A percentile compares a stretch with the other conserved stretches of the same genome.
phyloP scores from a whole-genome alignment of 2,797 vertebrate species.

The Huso huso region DNA sequence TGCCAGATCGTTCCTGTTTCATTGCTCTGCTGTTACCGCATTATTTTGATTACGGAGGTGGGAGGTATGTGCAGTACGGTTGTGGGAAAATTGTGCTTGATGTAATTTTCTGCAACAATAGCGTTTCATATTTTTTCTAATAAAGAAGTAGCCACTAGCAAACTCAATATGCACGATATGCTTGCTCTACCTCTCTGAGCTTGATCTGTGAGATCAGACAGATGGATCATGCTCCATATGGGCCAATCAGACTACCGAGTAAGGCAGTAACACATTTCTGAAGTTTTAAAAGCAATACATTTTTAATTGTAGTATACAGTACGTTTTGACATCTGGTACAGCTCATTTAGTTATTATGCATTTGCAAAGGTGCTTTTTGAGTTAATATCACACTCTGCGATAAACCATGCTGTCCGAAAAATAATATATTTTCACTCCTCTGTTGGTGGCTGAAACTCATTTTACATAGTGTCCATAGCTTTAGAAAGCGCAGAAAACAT shows the following conservation, averaged over 20 bases:
- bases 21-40: not conserved
- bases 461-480: not conserved
- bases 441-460: constrained; percentile 3
- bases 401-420: no score
- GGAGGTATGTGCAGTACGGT: not conserved
- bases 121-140: not conserved
- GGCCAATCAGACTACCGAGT: not conserved
- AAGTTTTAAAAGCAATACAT: no score
- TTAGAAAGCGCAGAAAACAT: not conserved
- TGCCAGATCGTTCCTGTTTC: not conserved
- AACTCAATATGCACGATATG: not conserved
- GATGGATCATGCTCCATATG: not conserved
- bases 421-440: not conserved
- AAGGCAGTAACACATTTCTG: no score
- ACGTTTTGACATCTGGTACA: no score
- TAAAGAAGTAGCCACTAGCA: constrained; percentile 4
- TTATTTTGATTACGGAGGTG: not conserved
- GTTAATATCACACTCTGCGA: no score
- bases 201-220: not conserved
- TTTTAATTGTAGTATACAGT: no score
- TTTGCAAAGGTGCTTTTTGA: no score
- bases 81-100: not conserved
- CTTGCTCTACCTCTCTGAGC: not conserved
- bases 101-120: not conserved
- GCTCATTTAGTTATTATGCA: no score